Evolutionary conservation across 2,797 vertebrate species (phyloP).

Genomic region (Myotis findleyi): DNA sequence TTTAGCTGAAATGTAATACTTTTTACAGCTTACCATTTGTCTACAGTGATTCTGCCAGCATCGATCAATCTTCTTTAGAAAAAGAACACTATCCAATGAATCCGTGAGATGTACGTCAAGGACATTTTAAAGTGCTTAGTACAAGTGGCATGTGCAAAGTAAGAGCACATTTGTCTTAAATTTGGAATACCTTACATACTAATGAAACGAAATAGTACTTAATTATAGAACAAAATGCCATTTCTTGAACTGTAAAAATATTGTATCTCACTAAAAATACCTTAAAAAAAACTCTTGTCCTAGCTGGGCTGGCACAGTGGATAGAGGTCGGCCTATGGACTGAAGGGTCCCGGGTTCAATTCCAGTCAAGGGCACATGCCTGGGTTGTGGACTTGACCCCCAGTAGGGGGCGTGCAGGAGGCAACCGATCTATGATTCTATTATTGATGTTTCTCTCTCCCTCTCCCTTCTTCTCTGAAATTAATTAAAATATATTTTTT

Average conservation of each 20-base stretch:
- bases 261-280: slow-evolving; percentile 12
- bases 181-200: not conserved
- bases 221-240: slow-evolving; percentile 2
- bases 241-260: slow-evolving; percentile 45
- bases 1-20: slow-evolving; percentile 36
- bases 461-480: too few species aligned
- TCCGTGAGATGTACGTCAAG: slow-evolving; percentile 91
- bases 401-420: too few species aligned
- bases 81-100: slow-evolving; percentile 98
- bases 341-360: too few species aligned
- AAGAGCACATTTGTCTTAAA: slow-evolving; percentile 53
- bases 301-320: too few species aligned
- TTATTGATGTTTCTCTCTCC: too few species aligned
- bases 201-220: not conserved
- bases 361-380: too few species aligned
- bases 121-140: slow-evolving; percentile 72
- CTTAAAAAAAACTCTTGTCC: slow-evolving; percentile 5
- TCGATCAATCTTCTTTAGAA: slow-evolving; percentile 99
- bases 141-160: slow-evolving; percentile 35
- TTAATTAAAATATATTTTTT: too few species aligned
- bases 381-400: too few species aligned
- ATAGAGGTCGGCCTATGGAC: too few species aligned
- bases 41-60: slow-evolving; percentile 99
- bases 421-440: too few species aligned
- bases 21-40: slow-evolving; percentile 95